Conservation (phyloP, 2,797 vertebrate species). For the Dryobates pubescens region DNA sequence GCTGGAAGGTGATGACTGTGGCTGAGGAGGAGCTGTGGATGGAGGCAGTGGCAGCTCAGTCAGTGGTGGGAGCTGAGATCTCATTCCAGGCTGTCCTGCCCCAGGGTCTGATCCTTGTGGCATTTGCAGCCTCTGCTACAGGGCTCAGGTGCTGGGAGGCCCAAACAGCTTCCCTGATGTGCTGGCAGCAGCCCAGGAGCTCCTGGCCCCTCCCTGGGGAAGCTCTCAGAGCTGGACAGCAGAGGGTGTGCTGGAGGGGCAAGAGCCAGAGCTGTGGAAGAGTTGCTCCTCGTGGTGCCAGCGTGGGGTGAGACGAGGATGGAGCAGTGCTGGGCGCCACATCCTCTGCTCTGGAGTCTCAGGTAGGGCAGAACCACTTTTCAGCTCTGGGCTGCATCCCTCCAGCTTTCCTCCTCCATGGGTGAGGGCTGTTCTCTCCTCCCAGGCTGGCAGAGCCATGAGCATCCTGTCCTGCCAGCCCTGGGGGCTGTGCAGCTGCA, state of each 20-base stretch:
- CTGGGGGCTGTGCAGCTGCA: not conserved
- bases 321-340: not conserved
- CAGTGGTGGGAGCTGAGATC: not conserved
- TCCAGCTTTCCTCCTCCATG: no score
- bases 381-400: not conserved
- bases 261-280: not conserved
- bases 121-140: not conserved
- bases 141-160: not conserved
- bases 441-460: not conserved
- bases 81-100: not conserved
- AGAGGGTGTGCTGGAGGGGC: not conserved
- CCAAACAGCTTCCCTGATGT: rapidly evolving
- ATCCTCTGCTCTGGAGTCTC: not conserved
- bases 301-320: not conserved
- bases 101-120: not conserved
- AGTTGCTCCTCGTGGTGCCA: not conserved
- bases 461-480: not conserved
- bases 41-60: not conserved
- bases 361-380: not conserved
- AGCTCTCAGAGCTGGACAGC: rapidly evolving
- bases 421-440: not conserved
- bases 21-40: not conserved
- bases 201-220: rapidly evolving
- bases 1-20: not conserved
- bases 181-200: rapidly evolving